Base-by-base conservation (phyloP, 2,113 vertebrate species). In the Gymnarchus niloticus region DNA sequence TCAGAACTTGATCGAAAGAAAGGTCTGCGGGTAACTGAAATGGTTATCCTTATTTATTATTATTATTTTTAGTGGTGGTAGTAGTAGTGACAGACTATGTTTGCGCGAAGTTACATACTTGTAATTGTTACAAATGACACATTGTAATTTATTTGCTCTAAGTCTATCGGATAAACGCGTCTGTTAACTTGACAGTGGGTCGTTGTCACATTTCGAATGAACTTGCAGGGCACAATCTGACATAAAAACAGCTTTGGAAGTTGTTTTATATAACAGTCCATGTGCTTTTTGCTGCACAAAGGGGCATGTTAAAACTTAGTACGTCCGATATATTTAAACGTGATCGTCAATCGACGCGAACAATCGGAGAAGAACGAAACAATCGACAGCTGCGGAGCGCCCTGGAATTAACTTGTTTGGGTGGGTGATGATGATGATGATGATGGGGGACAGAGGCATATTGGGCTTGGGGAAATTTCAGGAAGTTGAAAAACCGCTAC, bases 401-500 rank as follows among this genome's bases (percentile, higher is more conserved):
- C 5, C 12, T 28, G 37, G 41, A 37, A 10, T 73, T 10, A 33
- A 69, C 23, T 28, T 6, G 65, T 17, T 9, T 44, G 59, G 49
- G 9, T 49, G 25, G n/a, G 10, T 19, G 52, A 54, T 51, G 46
- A 57, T n/a, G n/a, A n/a, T n/a, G n/a, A n/a, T n/a, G n/a, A n/a
- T n/a, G n/a, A n/a, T n/a, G 8, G 54, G 56, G 41, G 82, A 81
- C 83, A 23, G 25, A 49, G 85, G 51, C 73, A n/a, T n/a, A n/a
- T n/a, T 56, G 14, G 59, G 48, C 84, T 78, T 51, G 51, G 57
- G 57, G 48, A 19, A 82, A 49, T 81, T 90, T 48, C 90, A 92
- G 94, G 93, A 95, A 95, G 93, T 93, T 46, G 0, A 65, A 92
- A 78, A 94, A 92, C 89, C 87, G 89, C 92, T 91, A 90, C 91